Evolutionary conservation across 2,113 vertebrate species (phyloP).

Genomic region (Ancistrus triradiatus): DNA sequence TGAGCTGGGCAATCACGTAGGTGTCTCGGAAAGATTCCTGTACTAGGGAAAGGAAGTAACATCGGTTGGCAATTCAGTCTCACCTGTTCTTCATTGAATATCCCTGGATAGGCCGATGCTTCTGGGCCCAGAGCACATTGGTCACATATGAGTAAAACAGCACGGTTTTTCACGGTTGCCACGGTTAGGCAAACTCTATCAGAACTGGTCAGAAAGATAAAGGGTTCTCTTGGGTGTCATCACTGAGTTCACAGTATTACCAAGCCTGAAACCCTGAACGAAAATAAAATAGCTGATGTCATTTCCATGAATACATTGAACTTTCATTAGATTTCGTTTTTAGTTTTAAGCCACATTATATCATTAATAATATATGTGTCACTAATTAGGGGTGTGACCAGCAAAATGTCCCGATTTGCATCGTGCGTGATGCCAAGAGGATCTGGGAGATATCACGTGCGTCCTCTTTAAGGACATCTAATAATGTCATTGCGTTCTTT

Average conservation of each 20-base stretch:
- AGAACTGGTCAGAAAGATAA: slow-evolving; percentile 71
- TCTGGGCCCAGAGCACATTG: slow-evolving; percentile 76
- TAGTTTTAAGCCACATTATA: too few species aligned
- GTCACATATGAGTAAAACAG: slow-evolving; percentile 85
- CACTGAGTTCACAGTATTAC: slow-evolving; percentile 79
- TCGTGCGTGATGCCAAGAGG: too few species aligned
- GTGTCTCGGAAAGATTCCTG: slow-evolving; percentile 75
- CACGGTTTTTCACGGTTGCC: slow-evolving; percentile 78
- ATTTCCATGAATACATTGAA: too few species aligned
- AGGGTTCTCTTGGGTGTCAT: slow-evolving; percentile 73
- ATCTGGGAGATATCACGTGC: too few species aligned
- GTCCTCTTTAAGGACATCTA: too few species aligned
- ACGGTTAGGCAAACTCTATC: slow-evolving; percentile 75
- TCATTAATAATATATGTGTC: too few species aligned
- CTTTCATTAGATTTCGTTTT: too few species aligned
- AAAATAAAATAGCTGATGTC: too few species aligned
- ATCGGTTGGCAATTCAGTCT: slow-evolving; percentile 72
- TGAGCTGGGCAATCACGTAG: slow-evolving; percentile 73
- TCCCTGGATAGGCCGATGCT: slow-evolving; percentile 68
- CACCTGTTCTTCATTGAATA: slow-evolving; percentile 77
- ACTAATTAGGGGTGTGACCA: too few species aligned
- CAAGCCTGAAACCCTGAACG: slow-evolving; percentile 88
- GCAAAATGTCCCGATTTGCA: too few species aligned
- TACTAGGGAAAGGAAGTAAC: slow-evolving; percentile 79
- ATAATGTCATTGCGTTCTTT: too few species aligned